phyloP scores from a whole-genome alignment of 2,113 vertebrate species.

The Psephotus haematonotus region DNA sequence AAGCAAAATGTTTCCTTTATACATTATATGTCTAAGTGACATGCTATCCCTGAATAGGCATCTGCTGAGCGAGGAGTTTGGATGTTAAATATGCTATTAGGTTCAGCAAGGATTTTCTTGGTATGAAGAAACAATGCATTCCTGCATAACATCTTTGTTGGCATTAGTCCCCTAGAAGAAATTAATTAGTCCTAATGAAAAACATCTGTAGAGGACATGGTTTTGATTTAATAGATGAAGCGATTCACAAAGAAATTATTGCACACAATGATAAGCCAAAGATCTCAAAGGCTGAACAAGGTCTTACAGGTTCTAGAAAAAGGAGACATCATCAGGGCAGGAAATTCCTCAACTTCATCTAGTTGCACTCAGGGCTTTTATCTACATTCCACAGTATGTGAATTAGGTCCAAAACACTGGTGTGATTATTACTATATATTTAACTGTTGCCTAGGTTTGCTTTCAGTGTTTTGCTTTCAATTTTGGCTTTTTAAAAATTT shows the following conservation, averaged over 20 bases:
- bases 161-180: not conserved
- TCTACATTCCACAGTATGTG: not conserved
- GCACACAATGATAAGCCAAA: not conserved
- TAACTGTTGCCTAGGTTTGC: not conserved
- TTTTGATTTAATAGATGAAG: conserved; percentile 5
- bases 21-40: not conserved
- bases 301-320: not conserved
- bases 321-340: not conserved
- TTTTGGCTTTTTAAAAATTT: not conserved
- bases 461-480: not conserved
- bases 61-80: not conserved
- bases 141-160: not conserved
- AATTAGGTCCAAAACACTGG: not conserved
- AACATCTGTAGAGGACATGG: not conserved
- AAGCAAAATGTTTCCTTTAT: not conserved
- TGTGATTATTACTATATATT: not conserved
- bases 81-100: not conserved
- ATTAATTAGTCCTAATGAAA: not conserved
- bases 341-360: not conserved
- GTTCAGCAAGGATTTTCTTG: not conserved
- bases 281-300: not conserved
- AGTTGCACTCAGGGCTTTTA: not conserved
- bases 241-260: not conserved
- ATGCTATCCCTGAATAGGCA: not conserved
- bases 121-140: not conserved